These are phyloP conservation scores for Scaptomyza cyrtandrae DNA, from an alignment of 2,888 invertebrate genomes.

Conservation along the genomic window DNA sequence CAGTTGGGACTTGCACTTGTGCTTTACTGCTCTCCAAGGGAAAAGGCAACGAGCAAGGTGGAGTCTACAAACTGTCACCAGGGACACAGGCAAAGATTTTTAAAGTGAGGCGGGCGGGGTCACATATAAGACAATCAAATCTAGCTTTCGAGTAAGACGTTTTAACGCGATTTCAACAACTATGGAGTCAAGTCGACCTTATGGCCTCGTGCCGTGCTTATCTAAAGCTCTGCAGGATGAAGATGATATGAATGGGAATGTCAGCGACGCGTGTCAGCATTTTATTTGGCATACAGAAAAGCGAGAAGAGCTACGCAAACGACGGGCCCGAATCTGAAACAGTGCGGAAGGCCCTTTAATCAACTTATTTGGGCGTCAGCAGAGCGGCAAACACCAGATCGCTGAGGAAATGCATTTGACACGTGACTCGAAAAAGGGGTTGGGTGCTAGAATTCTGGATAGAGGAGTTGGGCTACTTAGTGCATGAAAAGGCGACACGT, in stretches of 20 bases:
- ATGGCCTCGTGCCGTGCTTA: slow-evolving; percentile 61
- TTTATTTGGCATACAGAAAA: slow-evolving; percentile 70
- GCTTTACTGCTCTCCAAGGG: slow-evolving; percentile 14
- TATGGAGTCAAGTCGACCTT: slow-evolving; percentile 10
- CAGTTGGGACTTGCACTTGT: slow-evolving; percentile 22
- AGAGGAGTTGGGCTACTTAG: slow-evolving; percentile 65
- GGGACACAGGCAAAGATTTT: slow-evolving; percentile 47
- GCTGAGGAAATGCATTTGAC: slow-evolving; percentile 59
- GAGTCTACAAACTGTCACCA: slow-evolving; percentile 47
- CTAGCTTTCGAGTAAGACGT: slow-evolving; percentile 71
- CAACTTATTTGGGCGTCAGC: slow-evolving; percentile 78
- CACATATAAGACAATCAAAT: slow-evolving; percentile 51
- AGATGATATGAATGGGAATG: slow-evolving; percentile 29
- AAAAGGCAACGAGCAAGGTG: slow-evolving; percentile 51
- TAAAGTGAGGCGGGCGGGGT: neutral
- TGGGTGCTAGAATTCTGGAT: neutral
- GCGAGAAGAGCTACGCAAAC: slow-evolving; percentile 36
- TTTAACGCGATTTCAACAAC: slow-evolving; percentile 62
- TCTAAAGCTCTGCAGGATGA: slow-evolving; percentile 58
- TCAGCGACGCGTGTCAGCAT: slow-evolving; percentile 79
- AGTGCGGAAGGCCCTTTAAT: slow-evolving; percentile 46
- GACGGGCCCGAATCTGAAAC: neutral
- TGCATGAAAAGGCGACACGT: slow-evolving; percentile 81
- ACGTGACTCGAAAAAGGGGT: slow-evolving; percentile 50
- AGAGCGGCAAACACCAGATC: slow-evolving; percentile 40